phyloP scores from a whole-genome alignment of 2,113 vertebrate species.

The Sclerurus mexicanus region DNA sequence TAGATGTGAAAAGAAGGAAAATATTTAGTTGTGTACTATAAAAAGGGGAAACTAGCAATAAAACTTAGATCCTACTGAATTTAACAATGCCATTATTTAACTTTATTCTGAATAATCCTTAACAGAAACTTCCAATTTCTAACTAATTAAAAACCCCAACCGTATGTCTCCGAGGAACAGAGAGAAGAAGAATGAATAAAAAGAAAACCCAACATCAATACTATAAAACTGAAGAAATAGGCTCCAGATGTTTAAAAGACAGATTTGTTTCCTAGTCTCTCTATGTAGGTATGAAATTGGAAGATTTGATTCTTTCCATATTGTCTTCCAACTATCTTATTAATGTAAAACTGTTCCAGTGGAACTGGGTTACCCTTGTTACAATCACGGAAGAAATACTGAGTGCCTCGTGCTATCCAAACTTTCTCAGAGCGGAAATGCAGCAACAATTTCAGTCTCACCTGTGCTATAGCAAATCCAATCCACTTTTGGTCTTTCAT shows the following conservation, averaged over 20 bases:
- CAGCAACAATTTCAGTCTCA: background rate
- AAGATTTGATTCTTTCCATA: background rate
- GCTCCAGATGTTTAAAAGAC: constrained; percentile 22
- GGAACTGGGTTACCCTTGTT: background rate
- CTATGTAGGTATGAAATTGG: background rate
- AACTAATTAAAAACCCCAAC: constrained; percentile 14
- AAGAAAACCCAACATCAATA: background rate
- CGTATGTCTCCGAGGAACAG: background rate
- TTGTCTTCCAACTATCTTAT: constrained; percentile 2
- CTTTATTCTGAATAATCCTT: background rate
- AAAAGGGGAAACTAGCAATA: background rate
- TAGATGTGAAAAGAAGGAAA: background rate
- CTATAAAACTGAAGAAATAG: constrained; percentile 11
- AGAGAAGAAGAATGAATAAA: background rate
- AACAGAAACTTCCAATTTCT: constrained; percentile 11
- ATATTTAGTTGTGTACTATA: background rate
- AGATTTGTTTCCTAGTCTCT: background rate
- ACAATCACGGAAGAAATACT: background rate
- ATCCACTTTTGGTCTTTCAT: background rate
- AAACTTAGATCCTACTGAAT: background rate
- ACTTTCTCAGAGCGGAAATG: background rate
- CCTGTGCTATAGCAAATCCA: background rate
- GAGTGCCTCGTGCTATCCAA: background rate
- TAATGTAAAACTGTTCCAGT: constrained; percentile 14
- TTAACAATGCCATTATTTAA: background rate